A percentile compares a stretch with the other conserved stretches of the same genome.
Conservation (phyloP, 2,888 invertebrate species). For the Megaustenia siamemsis region DNA sequence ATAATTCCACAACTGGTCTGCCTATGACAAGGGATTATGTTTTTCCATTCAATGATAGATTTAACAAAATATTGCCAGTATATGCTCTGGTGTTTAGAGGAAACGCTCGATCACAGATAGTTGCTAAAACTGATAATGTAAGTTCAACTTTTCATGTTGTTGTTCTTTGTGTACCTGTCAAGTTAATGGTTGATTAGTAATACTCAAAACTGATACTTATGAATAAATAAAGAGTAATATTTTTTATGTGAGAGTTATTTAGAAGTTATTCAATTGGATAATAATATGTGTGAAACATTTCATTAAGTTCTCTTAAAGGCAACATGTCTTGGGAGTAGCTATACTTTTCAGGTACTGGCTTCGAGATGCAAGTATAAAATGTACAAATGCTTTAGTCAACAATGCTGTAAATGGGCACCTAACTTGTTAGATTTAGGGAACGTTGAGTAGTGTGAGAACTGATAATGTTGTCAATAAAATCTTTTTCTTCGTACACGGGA, state of each 20-base stretch:
- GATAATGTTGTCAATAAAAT: too few relatives aligned
- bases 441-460: too few relatives aligned
- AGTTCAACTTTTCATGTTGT: neutral
- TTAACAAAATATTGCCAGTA: neutral
- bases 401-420: too few relatives aligned
- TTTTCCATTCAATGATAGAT: neutral
- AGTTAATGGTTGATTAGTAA: neutral
- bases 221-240: neutral
- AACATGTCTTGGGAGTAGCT: neutral
- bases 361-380: too few relatives aligned
- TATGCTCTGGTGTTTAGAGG: conserved; percentile 11
- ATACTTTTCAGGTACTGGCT: too few relatives aligned
- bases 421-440: too few relatives aligned
- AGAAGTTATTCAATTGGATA: neutral
- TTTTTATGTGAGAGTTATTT: neutral
- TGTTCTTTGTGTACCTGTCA: too few relatives aligned
- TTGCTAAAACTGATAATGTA: conserved; percentile 34
- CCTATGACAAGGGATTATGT: neutral
- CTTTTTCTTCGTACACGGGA: too few relatives aligned
- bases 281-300: neutral
- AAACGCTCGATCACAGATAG: neutral
- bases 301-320: neutral
- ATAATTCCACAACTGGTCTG: neutral
- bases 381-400: too few relatives aligned
- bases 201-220: neutral